Base-by-base conservation (phyloP, 2,797 vertebrate genomes). In the Netta rufina region DNA sequence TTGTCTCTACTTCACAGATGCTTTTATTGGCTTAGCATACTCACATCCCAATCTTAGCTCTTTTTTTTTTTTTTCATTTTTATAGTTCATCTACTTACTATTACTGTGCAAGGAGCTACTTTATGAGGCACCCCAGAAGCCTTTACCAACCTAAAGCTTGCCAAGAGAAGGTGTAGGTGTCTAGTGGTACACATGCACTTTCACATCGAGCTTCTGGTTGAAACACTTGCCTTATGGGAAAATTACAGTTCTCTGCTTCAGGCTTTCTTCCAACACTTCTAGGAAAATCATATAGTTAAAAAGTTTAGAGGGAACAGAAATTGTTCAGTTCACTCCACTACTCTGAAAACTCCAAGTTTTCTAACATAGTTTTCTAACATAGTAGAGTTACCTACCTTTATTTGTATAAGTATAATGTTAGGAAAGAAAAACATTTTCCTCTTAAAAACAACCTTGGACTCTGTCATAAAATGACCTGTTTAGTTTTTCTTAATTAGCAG, bases 401-500 rank as follows among this genome's bases (percentile, higher is more conserved):
- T 66, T 84, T 78, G 20, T 53, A 43, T 28, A 87, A 71, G 38
- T 27, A 33, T 15, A 54, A 49, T 20, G 41, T 90, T 72, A 78
- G 71, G 74, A 53, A 87, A 92, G 82, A 78, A 79, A 33, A 88
- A 80, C 77, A 43, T 82, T 82, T 88, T 38, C 30, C 28, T 81
- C 67, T 71, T 78, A 87, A 92, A 96, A 93, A 84, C 32, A 90
- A 89, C 80, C 80, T 96, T 95, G 92, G 92, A 95, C 62, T 88
- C 83, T 62, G 58, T 41, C 64, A 45, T 47, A 28, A 88, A 90
- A 66, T 81, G 69, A 51, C 89, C 90, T 79, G 57, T 87, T 92
- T 80, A 88, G 90, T 94, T 94, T 96, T 94, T 93, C 81, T 82
- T 96, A 93, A 96, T 84, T 94, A 96, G 93, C 33, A 76, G 92